Evolutionary conservation across 2,888 invertebrate genomes (phyloP), one percentile per base, ranked within the genome.

Genomic region (Caenorhabditis auriculariae): DNA sequence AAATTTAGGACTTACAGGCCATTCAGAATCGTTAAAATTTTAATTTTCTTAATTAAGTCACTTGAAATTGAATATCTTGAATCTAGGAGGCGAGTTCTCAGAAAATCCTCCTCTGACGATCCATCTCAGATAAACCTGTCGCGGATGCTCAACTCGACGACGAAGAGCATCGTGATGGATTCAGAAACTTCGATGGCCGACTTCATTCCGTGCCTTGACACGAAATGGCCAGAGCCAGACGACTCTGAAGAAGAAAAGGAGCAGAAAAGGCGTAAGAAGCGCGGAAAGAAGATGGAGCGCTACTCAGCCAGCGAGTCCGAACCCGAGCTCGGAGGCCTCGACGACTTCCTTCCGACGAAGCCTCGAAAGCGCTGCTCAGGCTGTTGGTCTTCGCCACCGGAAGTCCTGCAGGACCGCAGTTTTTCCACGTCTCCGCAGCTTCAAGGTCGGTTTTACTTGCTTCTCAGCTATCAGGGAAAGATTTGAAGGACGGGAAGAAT

Each of bases 161-260:
- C 54, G 6, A 63, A 63, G 28, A 58, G 57, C 37, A 63, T 69
- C 15, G 52, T 56, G 2, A 45, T 63, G 21, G 65, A 69, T 12
- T 39, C 41, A 1, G 69, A 69, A 48, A 56, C 49, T 7, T 57
- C 55, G 2, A 54, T 69, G 29, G 58, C 58, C 7, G 62, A 58
- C 23, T 55, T 63, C 6, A 50, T 58, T n/a, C 62, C 62, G n/a
- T 45, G 43, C 1, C 50, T 61, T 3, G 55, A 65, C 29, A 41
- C 54, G 39, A 65, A 54, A 39, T 69, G 69, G 69, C 69, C 69
- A 26, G 69, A 69, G 54, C 69, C 69, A 4, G 66, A 62, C 9
- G 54, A 59, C 2, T 42, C 41, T 21, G 51, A 51, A 28, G 42
- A 45, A 21, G 42, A 47, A 45, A n/a, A n/a, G n/a, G n/a, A n/a